phyloP scores from a whole-genome alignment of 2,113 vertebrate species.

The Malurus cyaneus region DNA sequence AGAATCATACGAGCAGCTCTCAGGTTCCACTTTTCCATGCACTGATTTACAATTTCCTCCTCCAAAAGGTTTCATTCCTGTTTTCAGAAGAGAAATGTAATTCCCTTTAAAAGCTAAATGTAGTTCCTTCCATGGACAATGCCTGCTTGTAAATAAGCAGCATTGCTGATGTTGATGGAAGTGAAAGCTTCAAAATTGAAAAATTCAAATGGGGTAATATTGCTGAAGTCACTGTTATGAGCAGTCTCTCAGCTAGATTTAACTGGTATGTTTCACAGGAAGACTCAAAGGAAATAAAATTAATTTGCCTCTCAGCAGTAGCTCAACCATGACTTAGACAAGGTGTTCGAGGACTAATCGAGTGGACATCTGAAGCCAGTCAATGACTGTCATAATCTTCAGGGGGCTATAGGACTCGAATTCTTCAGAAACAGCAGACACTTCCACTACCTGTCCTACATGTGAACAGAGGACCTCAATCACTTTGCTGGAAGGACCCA shows the following conservation, averaged over 20 bases:
- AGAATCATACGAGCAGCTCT: neutral
- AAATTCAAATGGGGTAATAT: neutral
- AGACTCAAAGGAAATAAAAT: neutral
- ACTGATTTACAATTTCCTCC: neutral
- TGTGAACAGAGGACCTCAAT: neutral
- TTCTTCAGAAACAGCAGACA: neutral
- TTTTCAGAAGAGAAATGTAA: neutral
- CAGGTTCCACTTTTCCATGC: neutral
- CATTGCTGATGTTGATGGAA: neutral
- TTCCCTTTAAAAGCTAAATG: neutral
- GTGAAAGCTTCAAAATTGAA: neutral
- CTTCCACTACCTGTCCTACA: neutral
- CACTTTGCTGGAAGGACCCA: neutral
- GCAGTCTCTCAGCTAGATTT: neutral
- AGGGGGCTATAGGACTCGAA: neutral
- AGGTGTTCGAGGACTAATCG: neutral
- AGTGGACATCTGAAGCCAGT: neutral
- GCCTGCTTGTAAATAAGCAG: neutral
- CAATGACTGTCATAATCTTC: neutral
- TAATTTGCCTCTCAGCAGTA: neutral
- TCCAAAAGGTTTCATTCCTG: neutral
- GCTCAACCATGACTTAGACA: neutral
- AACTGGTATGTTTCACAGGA: neutral
- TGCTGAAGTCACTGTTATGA: neutral
- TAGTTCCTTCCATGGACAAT: neutral